phyloP scores from a whole-genome alignment of 2,113 vertebrate genomes.

The Pseudolaguvia tuberculata region DNA sequence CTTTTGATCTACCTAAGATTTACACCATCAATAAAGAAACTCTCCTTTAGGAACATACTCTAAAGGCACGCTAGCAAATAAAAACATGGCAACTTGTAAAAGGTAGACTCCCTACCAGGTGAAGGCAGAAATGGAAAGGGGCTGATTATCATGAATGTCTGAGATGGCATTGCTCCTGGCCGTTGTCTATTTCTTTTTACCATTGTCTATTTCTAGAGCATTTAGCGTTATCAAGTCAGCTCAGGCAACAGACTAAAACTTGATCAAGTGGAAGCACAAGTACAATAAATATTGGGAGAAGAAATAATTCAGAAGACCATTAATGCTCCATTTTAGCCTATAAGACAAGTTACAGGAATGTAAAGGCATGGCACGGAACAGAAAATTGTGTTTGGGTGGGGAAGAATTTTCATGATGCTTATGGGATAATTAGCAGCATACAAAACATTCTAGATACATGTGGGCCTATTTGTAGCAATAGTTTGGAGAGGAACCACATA shows the following conservation, averaged over 20 bases:
- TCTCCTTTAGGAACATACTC: slow-evolving; percentile 6
- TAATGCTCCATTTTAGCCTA: neutral
- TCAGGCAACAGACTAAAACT: slow-evolving; percentile 8
- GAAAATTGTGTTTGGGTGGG: neutral
- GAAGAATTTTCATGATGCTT: no score
- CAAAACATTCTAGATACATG: no score
- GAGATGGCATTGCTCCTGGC: slow-evolving; percentile 9
- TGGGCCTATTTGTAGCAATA: no score
- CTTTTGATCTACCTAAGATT: slow-evolving; percentile 29
- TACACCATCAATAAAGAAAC: slow-evolving; percentile 19
- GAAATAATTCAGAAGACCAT: slow-evolving; percentile 19
- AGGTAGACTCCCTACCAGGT: slow-evolving; percentile 1
- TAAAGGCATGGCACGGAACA: neutral
- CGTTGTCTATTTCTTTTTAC: no score
- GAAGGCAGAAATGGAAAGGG: slow-evolving; percentile 3
- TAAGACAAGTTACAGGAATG: neutral
- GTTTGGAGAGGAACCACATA: no score
- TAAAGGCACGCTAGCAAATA: neutral
- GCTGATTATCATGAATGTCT: neutral
- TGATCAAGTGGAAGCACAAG: neutral
- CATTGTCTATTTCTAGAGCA: neutral
- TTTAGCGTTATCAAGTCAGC: slow-evolving; percentile 29
- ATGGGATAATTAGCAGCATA: no score
- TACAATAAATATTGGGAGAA: slow-evolving; percentile 9
- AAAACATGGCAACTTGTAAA: slow-evolving; percentile 28